These are phyloP conservation scores for Heterodera schachtii DNA, from an alignment of 1,140 invertebrate species.

Conservation along the genomic window DNA sequence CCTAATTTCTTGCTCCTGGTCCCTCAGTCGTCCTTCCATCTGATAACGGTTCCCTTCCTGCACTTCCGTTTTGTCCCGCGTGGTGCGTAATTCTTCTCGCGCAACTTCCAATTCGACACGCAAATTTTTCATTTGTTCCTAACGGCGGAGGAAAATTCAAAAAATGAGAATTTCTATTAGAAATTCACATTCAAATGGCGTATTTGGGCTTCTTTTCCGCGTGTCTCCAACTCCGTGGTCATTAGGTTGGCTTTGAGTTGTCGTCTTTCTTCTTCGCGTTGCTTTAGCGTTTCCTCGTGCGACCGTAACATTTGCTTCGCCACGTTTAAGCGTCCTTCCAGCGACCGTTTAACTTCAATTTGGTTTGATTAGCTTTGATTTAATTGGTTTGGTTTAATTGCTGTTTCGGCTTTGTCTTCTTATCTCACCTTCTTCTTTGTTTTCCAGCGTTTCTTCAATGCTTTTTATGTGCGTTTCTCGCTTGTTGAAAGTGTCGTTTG, in stretches of 20 bases:
- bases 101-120: constrained; percentile 60
- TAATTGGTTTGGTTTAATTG: constrained; percentile 1
- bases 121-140: constrained; percentile 64
- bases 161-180: background rate
- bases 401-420: background rate
- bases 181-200: constrained; percentile 59
- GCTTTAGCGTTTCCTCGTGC: constrained; percentile 63
- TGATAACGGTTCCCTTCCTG: constrained; percentile 58
- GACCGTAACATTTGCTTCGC: constrained; percentile 64
- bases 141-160: constrained; percentile 14
- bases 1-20: constrained; percentile 58
- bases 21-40: constrained; percentile 59
- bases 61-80: constrained; percentile 59
- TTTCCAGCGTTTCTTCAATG: constrained; percentile 61
- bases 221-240: constrained; percentile 60
- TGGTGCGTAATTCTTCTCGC: constrained; percentile 57
- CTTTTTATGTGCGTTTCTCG: constrained; percentile 60
- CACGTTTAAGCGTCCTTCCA: constrained; percentile 54
- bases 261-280: constrained; percentile 60
- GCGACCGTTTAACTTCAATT: constrained; percentile 57
- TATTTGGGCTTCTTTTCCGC: constrained; percentile 64
- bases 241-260: constrained; percentile 64
- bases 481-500: constrained; percentile 61
- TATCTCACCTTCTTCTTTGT: constrained; percentile 57
- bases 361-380: background rate